Base-by-base conservation (phyloP, 1,140 invertebrate species). In the Ips nitidus region DNA sequence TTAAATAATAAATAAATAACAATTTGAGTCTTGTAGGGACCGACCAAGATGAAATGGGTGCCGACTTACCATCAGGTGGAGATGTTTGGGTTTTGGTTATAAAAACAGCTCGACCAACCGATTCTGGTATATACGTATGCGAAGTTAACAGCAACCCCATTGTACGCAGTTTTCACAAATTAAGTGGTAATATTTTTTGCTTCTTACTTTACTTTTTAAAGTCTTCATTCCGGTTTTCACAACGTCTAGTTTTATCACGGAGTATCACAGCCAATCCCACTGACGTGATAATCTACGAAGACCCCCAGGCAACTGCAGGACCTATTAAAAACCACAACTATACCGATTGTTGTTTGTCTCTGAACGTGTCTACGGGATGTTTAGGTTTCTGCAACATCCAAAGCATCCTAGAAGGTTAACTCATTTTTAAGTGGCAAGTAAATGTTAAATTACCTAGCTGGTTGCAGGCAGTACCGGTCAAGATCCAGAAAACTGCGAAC, bases 51-150 rank as follows among this genome's bases (percentile, higher is more conserved):
- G 63, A 65, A 37, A 43, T 42, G 36, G 63, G 63, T 6, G 22
- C 38, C 39, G 70, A 73, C 8, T 2, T 73, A 62, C 85, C 84
- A 0, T 82, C 85, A 84, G 89, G 88, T 8, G 90, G 90, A 1
- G 90, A 93, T 75, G 90, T 93, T 7, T 94, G 91, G 91, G 90
- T 93, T 40, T 83, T 94, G n/a, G 86, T 90, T 50, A 91, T 94
- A 74, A 88, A 88, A 74, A 81, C 84, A 39, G 85, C 88, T 1
- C 87, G 85, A 74, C 78, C 86, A 2, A 83, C 83, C 4, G 92
- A 94, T 79, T 86, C 89, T 3, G 92, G 91, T 2, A 83, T 91
- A 4, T 94, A 94, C 76, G 86, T 90, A 70, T 94, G 92, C 74
- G 91, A 93, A 80, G 86, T 93, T 0, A 94, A 93, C 82, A 91